A percentile compares a stretch with the other conserved stretches of the same genome.
phyloP scores from a whole-genome alignment of 1,140 invertebrate species.

The Papilio aristodemus region DNA sequence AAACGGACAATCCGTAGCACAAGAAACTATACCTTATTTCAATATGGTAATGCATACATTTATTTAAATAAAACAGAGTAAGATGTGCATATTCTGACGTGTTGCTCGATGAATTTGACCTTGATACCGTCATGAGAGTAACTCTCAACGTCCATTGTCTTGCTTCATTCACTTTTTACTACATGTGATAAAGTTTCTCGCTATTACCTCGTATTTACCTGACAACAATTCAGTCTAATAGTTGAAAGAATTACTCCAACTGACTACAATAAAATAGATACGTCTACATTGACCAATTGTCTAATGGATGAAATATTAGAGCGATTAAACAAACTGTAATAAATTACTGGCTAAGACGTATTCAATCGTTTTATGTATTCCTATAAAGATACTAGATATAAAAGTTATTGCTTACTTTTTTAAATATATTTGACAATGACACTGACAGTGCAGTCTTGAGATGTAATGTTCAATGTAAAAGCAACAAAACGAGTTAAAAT shows the following conservation, averaged over 20 bases:
- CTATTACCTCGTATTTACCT: constrained; percentile 43
- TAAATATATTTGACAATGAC: constrained; percentile 15
- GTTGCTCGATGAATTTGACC: constrained; percentile 65
- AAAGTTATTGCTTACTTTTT: constrained; percentile 11
- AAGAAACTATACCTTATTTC: constrained; percentile 23
- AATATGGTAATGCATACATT: constrained; percentile 9
- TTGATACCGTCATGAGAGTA: constrained; percentile 56
- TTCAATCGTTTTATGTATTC: neutral
- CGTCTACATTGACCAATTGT: no score
- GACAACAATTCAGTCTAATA: constrained; percentile 26
- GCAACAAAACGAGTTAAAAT: constrained; percentile 26
- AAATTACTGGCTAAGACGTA: neutral
- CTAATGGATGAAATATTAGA: no score
- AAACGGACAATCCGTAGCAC: constrained; percentile 16
- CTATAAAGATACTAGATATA: neutral
- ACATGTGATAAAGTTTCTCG: constrained; percentile 28
- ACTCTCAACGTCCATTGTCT: constrained; percentile 58
- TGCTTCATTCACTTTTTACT: constrained; percentile 66
- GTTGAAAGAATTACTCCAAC: neutral
- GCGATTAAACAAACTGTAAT: neutral
- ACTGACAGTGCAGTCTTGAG: constrained; percentile 22
- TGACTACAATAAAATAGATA: neutral
- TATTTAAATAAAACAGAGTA: constrained; percentile 20
- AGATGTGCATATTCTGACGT: constrained; percentile 49
- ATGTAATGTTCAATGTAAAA: constrained; percentile 1